A percentile compares a stretch with the other conserved stretches of the same genome.
These are phyloP conservation scores for Spisula solida DNA, from an alignment of 2,888 invertebrate genomes.

Conservation along the genomic window DNA sequence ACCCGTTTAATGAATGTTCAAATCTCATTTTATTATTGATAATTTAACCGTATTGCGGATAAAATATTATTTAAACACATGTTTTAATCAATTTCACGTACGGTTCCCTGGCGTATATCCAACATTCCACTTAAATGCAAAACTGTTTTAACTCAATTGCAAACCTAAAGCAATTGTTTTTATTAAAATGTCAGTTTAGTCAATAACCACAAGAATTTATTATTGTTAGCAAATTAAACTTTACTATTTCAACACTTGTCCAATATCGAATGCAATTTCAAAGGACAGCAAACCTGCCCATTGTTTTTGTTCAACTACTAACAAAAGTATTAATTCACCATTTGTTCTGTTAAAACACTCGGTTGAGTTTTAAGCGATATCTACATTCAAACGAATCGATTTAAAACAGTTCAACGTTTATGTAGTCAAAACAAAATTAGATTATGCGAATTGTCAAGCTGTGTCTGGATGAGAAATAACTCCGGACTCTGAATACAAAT, in stretches of 20 bases:
- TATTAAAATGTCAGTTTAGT: background rate
- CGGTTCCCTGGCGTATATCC: background rate
- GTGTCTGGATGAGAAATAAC: background rate
- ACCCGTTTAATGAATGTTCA: conserved; percentile 34
- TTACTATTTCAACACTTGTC: background rate
- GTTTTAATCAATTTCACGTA: background rate
- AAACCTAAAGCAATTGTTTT: background rate
- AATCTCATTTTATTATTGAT: conserved; percentile 33
- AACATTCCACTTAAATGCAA: background rate
- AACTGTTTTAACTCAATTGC: background rate
- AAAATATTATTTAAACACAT: background rate
- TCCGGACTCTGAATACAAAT: background rate
- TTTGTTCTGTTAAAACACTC: background rate
- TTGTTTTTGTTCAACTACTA: conserved; percentile 17
- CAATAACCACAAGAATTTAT: background rate
- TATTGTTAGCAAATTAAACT: conserved; percentile 18
- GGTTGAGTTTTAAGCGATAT: background rate
- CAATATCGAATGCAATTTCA: background rate
- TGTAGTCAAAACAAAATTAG: background rate
- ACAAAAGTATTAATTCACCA: background rate
- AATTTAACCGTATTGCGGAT: background rate
- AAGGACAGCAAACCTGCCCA: background rate
- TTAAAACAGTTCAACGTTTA: background rate
- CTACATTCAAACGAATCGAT: background rate
- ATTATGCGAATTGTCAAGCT: background rate